Conservation (phyloP, 2,888 invertebrate species). For the Pasiphila rectangulata region DNA sequence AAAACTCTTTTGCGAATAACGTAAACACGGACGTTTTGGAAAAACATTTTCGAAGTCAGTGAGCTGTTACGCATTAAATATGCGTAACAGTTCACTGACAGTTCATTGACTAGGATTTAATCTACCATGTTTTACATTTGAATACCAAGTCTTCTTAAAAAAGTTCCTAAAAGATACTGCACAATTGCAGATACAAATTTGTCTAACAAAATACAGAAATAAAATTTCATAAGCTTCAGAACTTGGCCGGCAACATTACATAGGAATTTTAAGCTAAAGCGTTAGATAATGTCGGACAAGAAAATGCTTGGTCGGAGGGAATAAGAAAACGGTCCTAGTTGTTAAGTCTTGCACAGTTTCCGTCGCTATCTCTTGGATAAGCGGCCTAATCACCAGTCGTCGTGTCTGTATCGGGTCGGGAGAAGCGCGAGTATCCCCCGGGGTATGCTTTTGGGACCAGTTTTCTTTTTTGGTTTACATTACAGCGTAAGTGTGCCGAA, state of each 20-base stretch:
- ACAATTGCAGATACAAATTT: too few species aligned
- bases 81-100: too few species aligned
- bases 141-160: too few species aligned
- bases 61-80: too few species aligned
- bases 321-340: constrained; percentile 80
- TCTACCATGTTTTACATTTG: too few species aligned
- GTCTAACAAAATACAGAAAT: neutral
- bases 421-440: constrained; percentile 71
- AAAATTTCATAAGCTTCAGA: constrained; percentile 55
- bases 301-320: constrained; percentile 76
- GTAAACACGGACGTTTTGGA: too few species aligned
- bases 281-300: constrained; percentile 76
- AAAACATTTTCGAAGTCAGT: too few species aligned
- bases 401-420: constrained; percentile 77
- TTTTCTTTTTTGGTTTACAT: constrained; percentile 80
- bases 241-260: constrained; percentile 64
- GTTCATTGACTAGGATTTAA: too few species aligned
- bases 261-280: constrained; percentile 70
- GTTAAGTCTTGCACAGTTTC: constrained; percentile 81
- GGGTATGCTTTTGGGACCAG: constrained; percentile 78
- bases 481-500: constrained; percentile 78
- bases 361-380: constrained; percentile 80
- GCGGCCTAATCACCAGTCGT: constrained; percentile 81
- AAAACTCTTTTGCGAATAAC: too few species aligned
- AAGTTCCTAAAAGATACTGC: neutral